phyloP scores from a whole-genome alignment of 2,113 vertebrate species.

The Casuarius casuarius region DNA sequence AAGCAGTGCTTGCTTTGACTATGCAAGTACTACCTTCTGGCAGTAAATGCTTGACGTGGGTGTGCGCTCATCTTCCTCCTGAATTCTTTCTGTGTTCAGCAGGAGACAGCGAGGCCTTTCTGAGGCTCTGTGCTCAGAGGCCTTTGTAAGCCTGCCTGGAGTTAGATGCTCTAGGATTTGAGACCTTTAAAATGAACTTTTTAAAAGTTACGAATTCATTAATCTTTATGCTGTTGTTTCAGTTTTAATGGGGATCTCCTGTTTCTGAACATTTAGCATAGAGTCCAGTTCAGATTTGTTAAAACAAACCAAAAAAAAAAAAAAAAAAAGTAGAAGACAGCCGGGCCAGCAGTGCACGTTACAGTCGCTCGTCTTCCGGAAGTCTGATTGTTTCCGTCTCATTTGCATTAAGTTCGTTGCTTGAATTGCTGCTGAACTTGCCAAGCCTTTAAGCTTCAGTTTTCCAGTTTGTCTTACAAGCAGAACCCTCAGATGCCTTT shows the following conservation, averaged over 20 bases:
- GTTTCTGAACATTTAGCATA: background rate
- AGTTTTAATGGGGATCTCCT: background rate
- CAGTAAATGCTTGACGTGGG: background rate
- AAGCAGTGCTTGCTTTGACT: background rate
- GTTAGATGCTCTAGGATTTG: background rate
- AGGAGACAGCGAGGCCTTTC: background rate
- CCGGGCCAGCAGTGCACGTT: background rate
- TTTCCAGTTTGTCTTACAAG: background rate
- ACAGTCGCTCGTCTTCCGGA: background rate
- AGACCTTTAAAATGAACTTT: background rate
- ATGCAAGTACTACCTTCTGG: background rate
- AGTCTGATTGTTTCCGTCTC: background rate
- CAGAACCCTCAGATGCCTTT: conserved; percentile 16
- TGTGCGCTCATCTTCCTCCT: background rate
- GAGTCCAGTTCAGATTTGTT: background rate
- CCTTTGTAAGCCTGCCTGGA: accelerated
- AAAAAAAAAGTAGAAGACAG: too few relatives aligned
- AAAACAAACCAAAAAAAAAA: background rate
- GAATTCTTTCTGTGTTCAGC: background rate
- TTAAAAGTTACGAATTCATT: background rate
- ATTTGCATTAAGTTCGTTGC: conserved; percentile 20
- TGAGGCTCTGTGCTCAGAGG: background rate
- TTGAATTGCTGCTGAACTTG: conserved; percentile 33
- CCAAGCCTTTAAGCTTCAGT: background rate
- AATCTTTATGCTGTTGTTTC: background rate